Percentiles rank a stretch among this genome's conserved stretches.
phyloP scores from a whole-genome alignment of 2,113 vertebrate species.

The Candoia aspera region DNA sequence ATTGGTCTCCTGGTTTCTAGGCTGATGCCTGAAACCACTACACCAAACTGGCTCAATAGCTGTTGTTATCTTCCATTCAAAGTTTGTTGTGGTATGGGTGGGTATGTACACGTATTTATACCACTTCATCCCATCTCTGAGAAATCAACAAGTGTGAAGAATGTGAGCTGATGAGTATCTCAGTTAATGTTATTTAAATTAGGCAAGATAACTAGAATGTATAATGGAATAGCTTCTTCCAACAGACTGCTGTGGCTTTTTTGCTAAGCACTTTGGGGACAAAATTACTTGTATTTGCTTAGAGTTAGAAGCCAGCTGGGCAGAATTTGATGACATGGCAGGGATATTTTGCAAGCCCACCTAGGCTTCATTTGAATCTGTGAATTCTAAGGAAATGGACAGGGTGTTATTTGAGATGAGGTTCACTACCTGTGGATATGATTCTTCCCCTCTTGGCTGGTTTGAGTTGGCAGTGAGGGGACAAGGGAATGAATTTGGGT shows the following conservation, averaged over 20 bases:
- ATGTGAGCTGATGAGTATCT: neutral
- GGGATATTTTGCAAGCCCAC: neutral
- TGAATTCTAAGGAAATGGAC: neutral
- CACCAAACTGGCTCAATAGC: neutral
- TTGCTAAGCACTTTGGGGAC: neutral
- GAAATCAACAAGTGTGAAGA: neutral
- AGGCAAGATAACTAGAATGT: neutral
- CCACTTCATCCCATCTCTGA: neutral
- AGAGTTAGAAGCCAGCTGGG: neutral
- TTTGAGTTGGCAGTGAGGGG: neutral
- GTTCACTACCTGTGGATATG: neutral
- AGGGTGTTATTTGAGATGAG: neutral
- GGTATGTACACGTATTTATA: neutral
- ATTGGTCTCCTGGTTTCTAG: neutral
- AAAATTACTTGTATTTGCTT: neutral
- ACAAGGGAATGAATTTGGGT: neutral
- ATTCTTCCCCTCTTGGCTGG: neutral
- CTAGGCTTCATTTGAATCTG: neutral
- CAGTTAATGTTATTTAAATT: neutral
- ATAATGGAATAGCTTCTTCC: neutral
- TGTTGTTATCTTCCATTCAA: neutral
- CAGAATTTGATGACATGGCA: neutral
- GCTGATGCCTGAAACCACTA: neutral
- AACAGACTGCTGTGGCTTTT: neutral
- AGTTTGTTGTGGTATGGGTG: neutral